phyloP scores from a whole-genome alignment of 2,797 vertebrate genomes.

The Sebastes dallii region DNA sequence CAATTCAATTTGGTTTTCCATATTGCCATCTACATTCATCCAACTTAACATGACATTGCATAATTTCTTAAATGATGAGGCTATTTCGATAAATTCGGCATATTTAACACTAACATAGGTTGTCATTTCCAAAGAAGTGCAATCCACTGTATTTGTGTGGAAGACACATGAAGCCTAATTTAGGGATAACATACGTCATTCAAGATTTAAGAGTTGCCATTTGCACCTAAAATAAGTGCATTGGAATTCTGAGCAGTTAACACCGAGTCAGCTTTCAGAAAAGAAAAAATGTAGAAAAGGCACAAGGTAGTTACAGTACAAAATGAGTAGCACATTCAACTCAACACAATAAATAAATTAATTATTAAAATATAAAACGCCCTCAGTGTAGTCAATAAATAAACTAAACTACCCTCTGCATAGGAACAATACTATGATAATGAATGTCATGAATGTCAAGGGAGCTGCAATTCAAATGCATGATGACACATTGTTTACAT shows the following conservation, averaged over 20 bases:
- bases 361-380: no score
- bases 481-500: neutral
- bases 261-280: no score
- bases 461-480: neutral
- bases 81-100: neutral
- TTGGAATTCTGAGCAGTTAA: no score
- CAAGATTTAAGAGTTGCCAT: no score
- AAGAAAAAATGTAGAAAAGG: no score
- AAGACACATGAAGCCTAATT: neutral
- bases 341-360: no score
- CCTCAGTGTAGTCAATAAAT: no score
- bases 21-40: neutral
- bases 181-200: neutral
- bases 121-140: neutral
- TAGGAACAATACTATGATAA: no score
- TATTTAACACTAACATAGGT: neutral
- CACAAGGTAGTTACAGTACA: no score
- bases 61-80: fast-evolving
- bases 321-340: no score
- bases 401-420: no score
- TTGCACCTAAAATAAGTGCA: no score
- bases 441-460: neutral
- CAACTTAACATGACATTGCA: neutral
- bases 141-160: neutral
- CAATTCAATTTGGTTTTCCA: fast-evolving